Percentiles rank a stretch among this genome's conserved stretches.
Conservation (phyloP, 2,888 invertebrate genomes). For the Neoascia interrupta region DNA sequence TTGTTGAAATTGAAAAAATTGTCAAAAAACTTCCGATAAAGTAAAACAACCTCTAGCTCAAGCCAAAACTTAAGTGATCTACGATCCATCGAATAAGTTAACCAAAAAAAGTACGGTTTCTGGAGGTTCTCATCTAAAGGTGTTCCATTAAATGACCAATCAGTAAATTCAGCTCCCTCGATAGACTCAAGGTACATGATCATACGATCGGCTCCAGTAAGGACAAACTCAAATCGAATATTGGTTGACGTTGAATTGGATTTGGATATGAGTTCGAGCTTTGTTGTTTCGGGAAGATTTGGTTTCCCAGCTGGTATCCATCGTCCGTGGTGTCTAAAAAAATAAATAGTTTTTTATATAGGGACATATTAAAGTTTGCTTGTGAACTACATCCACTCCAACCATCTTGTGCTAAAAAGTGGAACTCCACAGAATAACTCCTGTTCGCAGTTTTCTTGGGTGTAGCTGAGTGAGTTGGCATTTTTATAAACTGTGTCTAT, state of each 20-base stretch:
- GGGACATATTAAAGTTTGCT: background rate
- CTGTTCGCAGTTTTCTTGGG: conserved; percentile 70
- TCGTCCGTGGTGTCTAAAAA: conserved; percentile 72
- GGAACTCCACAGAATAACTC: conserved; percentile 76
- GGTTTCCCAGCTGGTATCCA: conserved; percentile 74
- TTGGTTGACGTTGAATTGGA: conserved; percentile 37
- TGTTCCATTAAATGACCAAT: conserved; percentile 75
- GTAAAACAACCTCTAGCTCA: conserved; percentile 72
- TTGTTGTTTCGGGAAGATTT: conserved; percentile 70
- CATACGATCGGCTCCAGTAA: conserved; percentile 74
- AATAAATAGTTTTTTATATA: background rate
- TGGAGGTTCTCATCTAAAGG: conserved; percentile 70
- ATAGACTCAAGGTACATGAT: conserved; percentile 75
- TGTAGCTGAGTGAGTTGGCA: conserved; percentile 73
- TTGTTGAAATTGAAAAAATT: background rate
- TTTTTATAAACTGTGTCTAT: conserved; percentile 72
- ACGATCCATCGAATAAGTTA: conserved; percentile 71
- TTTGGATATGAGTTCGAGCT: conserved; percentile 70
- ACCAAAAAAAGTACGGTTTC: conserved; percentile 74
- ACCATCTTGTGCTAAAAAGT: conserved; percentile 75
- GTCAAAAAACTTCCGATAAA: background rate
- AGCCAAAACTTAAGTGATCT: conserved; percentile 74
- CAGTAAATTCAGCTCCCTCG: conserved; percentile 68
- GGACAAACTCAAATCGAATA: conserved; percentile 72
- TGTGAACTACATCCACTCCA: conserved; percentile 74